Evolutionary conservation across 2,113 vertebrate species (phyloP), one percentile per base, ranked within the genome.

Genomic region (Ceratotherium simum): DNA sequence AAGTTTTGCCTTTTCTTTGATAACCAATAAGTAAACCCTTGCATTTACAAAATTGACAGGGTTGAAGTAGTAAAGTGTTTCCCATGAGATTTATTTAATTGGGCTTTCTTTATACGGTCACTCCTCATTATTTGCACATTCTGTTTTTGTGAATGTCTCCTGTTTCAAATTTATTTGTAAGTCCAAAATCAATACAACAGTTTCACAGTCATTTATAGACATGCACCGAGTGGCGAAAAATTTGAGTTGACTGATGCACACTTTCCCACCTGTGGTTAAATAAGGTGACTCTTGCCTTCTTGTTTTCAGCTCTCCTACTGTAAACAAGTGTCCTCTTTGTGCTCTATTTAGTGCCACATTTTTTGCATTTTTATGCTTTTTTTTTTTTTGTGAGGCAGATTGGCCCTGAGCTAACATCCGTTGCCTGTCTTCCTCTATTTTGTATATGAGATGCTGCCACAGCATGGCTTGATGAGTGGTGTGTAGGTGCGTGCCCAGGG

Each of bases 41-140:
- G 36, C 16, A 42, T 81, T 96, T 86, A 60, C 25, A 96, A 86
- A 75, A 86, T 81, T 56, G 48, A n/a, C 62, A 56, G 54, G 33
- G 25, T 60, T 73, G 75, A 80, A 65, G 48, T 72, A 73, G 33
- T 91, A 13, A 94, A 42, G 48, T 56, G 62, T 31, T 84, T 95
- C 17, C 23, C 7, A 27, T 60, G n/a, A 91, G 29, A 51, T 58
- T 48, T 94, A 86, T 80, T 91, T 81, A 86, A 67, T 60, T 88
- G 13, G 21, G 11, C 29, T 83, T 92, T 82, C 12, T 39, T 82
- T 69, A 20, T 76, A 29, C 16, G n/a, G 51, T 82, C 42, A 67
- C 1, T 88, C 42, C 67, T 89, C 21, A 33, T 93, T 75, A 48
- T 75, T 67, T 64, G 65, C 10, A 25, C 23, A 58, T 67, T 56